phyloP scores from a whole-genome alignment of 2,888 invertebrate genomes.

The Prosopocoilus inquinatus region DNA sequence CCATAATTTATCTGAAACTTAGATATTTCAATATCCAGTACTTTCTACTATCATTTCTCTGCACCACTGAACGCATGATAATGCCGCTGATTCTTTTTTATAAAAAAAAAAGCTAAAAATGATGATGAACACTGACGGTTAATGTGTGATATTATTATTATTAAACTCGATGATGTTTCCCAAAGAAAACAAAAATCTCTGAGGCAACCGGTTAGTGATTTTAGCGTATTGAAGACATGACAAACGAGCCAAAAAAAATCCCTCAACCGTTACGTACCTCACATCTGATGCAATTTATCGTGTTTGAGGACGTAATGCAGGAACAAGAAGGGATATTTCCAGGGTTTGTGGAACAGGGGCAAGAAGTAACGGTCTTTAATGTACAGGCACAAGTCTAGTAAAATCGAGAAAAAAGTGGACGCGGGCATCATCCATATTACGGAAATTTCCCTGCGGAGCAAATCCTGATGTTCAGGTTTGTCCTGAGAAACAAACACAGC shows the following conservation, averaged over 20 bases:
- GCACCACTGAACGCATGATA: too few relatives aligned
- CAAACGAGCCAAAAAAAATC: conserved; percentile 1
- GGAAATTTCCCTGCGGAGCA: conserved; percentile 45
- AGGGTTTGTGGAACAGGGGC: conserved; percentile 42
- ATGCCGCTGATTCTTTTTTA: too few relatives aligned
- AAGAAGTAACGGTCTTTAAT: conserved; percentile 46
- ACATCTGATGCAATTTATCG: conserved; percentile 44
- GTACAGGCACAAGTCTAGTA: conserved; percentile 45
- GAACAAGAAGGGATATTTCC: conserved; percentile 44
- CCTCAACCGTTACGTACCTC: conserved; percentile 31
- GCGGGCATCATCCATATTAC: conserved; percentile 46
- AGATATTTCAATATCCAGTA: too few relatives aligned
- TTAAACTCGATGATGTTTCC: too few relatives aligned
- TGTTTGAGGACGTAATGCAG: conserved; percentile 48
- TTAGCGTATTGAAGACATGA: not conserved
- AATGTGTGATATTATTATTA: too few relatives aligned
- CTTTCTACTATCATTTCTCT: too few relatives aligned
- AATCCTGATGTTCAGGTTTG: conserved; percentile 40
- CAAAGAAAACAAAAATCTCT: too few relatives aligned
- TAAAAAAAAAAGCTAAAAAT: too few relatives aligned
- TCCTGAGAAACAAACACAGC: conserved; percentile 44
- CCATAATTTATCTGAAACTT: too few relatives aligned
- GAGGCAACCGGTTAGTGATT: too few relatives aligned
- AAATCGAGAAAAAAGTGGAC: conserved; percentile 42
- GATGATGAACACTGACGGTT: too few relatives aligned